A percentile compares a stretch with the other conserved stretches of the same genome.
Evolutionary conservation across 2,113 vertebrate species (phyloP).

Genomic region (Salvelinus alpinus): DNA sequence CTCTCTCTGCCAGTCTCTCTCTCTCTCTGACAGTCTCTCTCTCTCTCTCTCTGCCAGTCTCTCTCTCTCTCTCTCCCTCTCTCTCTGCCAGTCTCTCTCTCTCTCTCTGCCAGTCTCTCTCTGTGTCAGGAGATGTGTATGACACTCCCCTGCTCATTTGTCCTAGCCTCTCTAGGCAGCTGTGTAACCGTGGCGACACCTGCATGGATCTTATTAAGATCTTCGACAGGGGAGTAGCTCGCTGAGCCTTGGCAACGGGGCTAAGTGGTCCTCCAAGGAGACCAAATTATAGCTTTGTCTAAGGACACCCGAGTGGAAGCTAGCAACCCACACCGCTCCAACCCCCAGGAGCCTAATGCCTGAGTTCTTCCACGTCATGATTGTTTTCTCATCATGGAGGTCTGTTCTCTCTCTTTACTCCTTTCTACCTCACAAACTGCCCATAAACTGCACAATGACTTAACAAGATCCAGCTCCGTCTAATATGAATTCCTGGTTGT

Average conservation of each 20-base stretch:
- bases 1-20: too few relatives aligned
- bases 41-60: too few relatives aligned
- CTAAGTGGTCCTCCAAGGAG: constrained; percentile 56
- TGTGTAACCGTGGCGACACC: constrained; percentile 67
- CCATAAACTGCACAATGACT: constrained; percentile 50
- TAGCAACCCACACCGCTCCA: constrained; percentile 34
- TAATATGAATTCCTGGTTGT: constrained; percentile 57
- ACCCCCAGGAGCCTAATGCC: constrained; percentile 28
- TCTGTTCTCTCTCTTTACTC: neutral
- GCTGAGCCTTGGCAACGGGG: constrained; percentile 57
- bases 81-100: too few relatives aligned
- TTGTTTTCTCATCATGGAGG: constrained; percentile 50
- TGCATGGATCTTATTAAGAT: constrained; percentile 63
- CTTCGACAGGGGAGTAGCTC: constrained; percentile 50
- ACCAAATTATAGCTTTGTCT: constrained; percentile 47
- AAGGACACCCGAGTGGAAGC: constrained; percentile 49
- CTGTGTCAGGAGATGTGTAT: neutral
- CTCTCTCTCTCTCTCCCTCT: too few relatives aligned
- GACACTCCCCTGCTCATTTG: constrained; percentile 32
- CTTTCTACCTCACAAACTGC: constrained; percentile 50
- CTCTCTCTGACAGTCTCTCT: too few relatives aligned
- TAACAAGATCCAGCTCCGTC: constrained; percentile 41
- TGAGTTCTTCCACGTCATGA: constrained; percentile 35
- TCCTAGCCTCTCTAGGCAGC: constrained; percentile 45
- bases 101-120: too few relatives aligned